Evolutionary conservation across 2,888 invertebrate species (phyloP).

Genomic region (Lysandra coridon): DNA sequence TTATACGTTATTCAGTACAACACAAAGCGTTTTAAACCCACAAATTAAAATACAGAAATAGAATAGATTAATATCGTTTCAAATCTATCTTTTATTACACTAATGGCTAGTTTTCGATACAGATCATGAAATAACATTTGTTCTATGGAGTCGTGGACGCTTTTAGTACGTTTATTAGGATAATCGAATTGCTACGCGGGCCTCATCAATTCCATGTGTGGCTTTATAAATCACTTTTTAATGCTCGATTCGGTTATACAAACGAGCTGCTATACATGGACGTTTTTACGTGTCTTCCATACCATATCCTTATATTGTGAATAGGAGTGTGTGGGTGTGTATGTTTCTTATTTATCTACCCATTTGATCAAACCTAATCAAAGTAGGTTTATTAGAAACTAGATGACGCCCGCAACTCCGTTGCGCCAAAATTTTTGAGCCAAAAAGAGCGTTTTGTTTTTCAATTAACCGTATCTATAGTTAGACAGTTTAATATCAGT

Average conservation of each 20-base stretch:
- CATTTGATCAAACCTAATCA: too few relatives aligned
- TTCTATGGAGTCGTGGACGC: neutral
- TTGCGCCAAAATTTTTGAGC: too few relatives aligned
- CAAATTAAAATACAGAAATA: neutral
- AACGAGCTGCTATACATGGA: neutral
- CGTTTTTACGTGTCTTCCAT: neutral
- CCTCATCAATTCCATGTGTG: conserved; percentile 2
- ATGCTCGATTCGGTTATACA: neutral
- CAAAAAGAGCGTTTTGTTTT: neutral
- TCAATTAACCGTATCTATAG: neutral
- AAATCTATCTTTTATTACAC: conserved; percentile 1
- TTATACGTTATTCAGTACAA: neutral
- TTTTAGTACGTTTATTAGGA: neutral
- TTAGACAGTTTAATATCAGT: conserved; percentile 14
- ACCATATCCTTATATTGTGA: neutral
- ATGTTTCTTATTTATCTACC: too few relatives aligned
- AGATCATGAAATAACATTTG: conserved; percentile 5
- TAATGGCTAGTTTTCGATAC: conserved; percentile 3
- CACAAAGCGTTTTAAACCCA: neutral
- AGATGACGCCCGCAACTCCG: too few relatives aligned
- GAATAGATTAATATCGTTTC: neutral
- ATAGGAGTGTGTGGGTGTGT: neutral
- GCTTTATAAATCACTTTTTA: conserved; percentile 11
- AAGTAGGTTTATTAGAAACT: too few relatives aligned
- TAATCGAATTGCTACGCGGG: neutral